Evolutionary conservation across 1,140 invertebrate species (phyloP).

Genomic region (Aporrectodea caliginosa): DNA sequence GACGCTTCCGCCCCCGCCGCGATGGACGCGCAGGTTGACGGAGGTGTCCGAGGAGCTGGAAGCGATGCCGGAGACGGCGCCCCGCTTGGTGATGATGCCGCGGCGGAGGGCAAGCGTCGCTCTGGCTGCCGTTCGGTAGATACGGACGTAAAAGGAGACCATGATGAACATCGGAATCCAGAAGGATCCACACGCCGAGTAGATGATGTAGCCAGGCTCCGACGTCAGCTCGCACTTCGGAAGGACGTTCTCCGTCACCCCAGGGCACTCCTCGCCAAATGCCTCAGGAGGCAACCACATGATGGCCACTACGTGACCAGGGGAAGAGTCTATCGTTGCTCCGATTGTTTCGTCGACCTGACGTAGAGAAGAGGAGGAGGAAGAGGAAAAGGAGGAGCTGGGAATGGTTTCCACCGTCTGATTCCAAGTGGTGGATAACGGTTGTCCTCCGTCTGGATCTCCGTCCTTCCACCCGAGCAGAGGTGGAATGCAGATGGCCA

Average conservation of each 20-base stretch:
- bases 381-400: neutral
- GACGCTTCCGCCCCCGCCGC: neutral
- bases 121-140: slow-evolving; percentile 88
- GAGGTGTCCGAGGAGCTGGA: neutral
- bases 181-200: slow-evolving; percentile 85
- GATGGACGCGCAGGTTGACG: neutral
- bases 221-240: slow-evolving; percentile 67
- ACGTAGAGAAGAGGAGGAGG: neutral
- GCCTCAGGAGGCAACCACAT: too few species aligned
- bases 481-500: slow-evolving; percentile 94
- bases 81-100: slow-evolving; percentile 53
- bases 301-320: neutral
- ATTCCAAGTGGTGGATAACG: neutral
- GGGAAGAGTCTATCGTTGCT: slow-evolving; percentile 41
- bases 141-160: slow-evolving; percentile 91
- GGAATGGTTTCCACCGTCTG: neutral
- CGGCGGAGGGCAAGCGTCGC: slow-evolving; percentile 53
- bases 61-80: neutral
- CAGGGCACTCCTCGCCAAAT: neutral
- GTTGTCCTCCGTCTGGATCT: neutral
- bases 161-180: slow-evolving; percentile 93
- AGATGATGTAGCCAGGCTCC: slow-evolving; percentile 88
- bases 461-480: slow-evolving; percentile 86
- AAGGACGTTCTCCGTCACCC: slow-evolving; percentile 45
- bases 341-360: neutral